Percentiles rank a stretch among this genome's conserved stretches.
Evolutionary conservation across 2,888 invertebrate species (phyloP).

Genomic region (Mimas tiliae): DNA sequence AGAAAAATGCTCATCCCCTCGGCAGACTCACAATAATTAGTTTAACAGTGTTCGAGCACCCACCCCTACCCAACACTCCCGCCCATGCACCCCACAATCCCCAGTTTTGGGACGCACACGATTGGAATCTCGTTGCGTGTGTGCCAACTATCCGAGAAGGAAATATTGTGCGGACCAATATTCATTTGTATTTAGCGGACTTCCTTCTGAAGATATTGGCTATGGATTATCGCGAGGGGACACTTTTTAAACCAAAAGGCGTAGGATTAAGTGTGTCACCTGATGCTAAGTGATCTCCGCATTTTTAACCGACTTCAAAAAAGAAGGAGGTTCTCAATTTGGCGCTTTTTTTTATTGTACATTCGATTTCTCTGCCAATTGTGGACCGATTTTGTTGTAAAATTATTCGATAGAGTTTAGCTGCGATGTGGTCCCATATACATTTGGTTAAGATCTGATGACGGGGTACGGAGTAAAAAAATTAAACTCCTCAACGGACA

Average conservation of each 20-base stretch:
- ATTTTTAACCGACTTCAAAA: too few relatives aligned
- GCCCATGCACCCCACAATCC: slow-evolving; percentile 40
- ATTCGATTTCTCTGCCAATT: too few relatives aligned
- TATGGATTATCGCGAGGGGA: background rate
- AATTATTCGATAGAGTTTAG: too few relatives aligned
- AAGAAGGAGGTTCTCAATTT: too few relatives aligned
- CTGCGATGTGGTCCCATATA: too few relatives aligned
- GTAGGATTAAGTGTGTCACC: too few relatives aligned
- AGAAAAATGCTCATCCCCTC: slow-evolving; percentile 65
- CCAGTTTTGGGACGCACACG: slow-evolving; percentile 29
- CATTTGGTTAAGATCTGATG: too few relatives aligned
- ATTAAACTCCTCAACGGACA: too few relatives aligned
- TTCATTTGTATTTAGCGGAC: slow-evolving; percentile 52
- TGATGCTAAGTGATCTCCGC: too few relatives aligned
- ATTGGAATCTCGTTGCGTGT: slow-evolving; percentile 30
- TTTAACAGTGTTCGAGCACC: slow-evolving; percentile 70
- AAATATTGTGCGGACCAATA: slow-evolving; percentile 56
- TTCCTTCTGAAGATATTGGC: slow-evolving; percentile 1
- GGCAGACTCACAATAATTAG: slow-evolving; percentile 62
- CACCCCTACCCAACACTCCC: slow-evolving; percentile 36
- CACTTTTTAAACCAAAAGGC: background rate
- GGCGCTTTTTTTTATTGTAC: too few relatives aligned
- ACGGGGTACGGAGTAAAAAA: too few relatives aligned
- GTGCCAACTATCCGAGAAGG: slow-evolving; percentile 59
- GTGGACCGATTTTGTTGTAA: too few relatives aligned